These are phyloP conservation scores for Troglohyphantes excavatus DNA, from an alignment of 2,888 invertebrate genomes.

Conservation along the genomic window DNA sequence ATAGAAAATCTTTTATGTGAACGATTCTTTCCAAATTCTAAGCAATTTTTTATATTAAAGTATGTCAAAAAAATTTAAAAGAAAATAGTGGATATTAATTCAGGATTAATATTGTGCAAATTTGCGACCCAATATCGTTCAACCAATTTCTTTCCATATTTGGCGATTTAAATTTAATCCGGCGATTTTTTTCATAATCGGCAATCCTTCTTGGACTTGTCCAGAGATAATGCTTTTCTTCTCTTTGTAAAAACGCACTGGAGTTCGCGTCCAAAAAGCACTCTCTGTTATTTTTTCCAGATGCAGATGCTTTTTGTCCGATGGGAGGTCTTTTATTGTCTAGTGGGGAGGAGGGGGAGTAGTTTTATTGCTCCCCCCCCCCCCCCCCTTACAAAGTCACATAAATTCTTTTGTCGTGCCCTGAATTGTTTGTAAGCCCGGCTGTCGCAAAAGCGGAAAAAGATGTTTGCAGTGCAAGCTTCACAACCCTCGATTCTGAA, in stretches of 20 bases:
- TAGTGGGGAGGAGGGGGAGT: neutral
- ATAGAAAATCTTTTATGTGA: no score
- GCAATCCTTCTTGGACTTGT: neutral
- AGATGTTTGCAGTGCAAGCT: neutral
- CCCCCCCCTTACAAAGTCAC: neutral
- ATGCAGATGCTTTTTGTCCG: constrained; percentile 3
- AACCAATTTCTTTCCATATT: no score
- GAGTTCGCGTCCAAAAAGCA: neutral
- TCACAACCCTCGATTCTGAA: neutral
- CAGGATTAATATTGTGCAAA: no score
- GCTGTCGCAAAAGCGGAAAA: neutral
- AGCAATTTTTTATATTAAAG: no score
- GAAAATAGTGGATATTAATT: no score
- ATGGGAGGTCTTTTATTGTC: constrained; percentile 4
- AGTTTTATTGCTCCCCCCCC: neutral
- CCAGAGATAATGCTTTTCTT: neutral
- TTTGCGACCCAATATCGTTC: no score
- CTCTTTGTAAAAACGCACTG: neutral
- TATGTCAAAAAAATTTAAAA: no score
- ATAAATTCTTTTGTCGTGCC: neutral
- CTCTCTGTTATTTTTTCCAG: neutral
- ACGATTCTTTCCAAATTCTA: no score
- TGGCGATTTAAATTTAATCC: no score
- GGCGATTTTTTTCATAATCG: no score
- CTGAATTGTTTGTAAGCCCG: neutral